Conservation (phyloP, 2,888 invertebrate genomes). For the Drosophila meridiana region DNA sequence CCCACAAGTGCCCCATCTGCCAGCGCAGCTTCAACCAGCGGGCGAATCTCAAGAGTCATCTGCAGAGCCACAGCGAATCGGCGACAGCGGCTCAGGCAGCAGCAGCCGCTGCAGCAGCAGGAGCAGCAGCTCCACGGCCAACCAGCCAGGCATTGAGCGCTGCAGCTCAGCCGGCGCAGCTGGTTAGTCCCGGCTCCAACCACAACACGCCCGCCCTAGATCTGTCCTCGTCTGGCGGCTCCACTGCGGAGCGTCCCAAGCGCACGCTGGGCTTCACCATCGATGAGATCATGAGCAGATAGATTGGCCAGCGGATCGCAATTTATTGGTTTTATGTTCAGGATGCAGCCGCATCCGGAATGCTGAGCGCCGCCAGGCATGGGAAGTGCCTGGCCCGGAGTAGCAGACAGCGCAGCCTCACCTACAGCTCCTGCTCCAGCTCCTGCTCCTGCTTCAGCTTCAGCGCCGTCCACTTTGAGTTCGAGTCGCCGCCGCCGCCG, state of each 20-base stretch:
- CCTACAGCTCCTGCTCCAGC: neutral
- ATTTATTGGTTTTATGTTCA: slow-evolving; percentile 57
- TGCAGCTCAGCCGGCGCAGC: slow-evolving; percentile 60
- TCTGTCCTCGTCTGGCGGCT: slow-evolving; percentile 86
- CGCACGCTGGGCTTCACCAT: slow-evolving; percentile 92
- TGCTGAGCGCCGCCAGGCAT: slow-evolving; percentile 71
- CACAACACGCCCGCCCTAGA: slow-evolving; percentile 85
- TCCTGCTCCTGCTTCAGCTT: neutral
- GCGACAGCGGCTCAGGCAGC: slow-evolving; percentile 36
- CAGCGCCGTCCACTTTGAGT: slow-evolving; percentile 17
- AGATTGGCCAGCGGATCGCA: slow-evolving; percentile 76
- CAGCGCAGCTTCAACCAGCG: slow-evolving; percentile 96
- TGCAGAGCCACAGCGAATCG: slow-evolving; percentile 90
- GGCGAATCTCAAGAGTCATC: slow-evolving; percentile 95
- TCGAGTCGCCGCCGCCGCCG: slow-evolving; percentile 1
- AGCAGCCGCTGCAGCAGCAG: slow-evolving; percentile 30
- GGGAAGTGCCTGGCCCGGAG: slow-evolving; percentile 72
- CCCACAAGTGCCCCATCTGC: slow-evolving; percentile 96
- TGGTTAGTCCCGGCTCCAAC: slow-evolving; percentile 38
- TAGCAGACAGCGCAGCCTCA: slow-evolving; percentile 18
- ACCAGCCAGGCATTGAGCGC: slow-evolving; percentile 64
- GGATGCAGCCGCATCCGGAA: slow-evolving; percentile 29
- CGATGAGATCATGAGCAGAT: slow-evolving; percentile 95
- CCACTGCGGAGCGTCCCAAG: slow-evolving; percentile 84
- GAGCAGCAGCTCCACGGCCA: slow-evolving; percentile 21